Evolutionary conservation across 2,888 invertebrate genomes (phyloP).

Genomic region (Nymphalis urticae): DNA sequence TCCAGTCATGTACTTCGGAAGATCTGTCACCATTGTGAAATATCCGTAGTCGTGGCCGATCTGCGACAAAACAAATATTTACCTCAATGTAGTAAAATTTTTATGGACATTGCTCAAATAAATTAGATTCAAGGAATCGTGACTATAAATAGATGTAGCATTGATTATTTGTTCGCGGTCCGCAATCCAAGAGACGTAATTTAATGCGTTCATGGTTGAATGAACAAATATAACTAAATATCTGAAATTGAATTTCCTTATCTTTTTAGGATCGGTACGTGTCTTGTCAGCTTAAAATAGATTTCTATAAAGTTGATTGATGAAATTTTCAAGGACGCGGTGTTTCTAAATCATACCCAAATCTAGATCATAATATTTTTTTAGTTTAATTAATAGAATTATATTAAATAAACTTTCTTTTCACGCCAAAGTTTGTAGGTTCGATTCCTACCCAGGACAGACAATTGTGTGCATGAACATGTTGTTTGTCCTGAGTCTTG

Average conservation of each 20-base stretch:
- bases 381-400: too few species aligned
- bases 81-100: conserved; percentile 1
- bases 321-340: neutral
- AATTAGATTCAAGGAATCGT: conserved; percentile 27
- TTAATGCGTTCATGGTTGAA: conserved; percentile 34
- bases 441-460: too few species aligned
- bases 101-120: neutral
- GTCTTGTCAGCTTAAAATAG: conserved; percentile 5
- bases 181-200: conserved; percentile 21
- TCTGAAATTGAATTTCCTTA: conserved; percentile 22
- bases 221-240: conserved; percentile 20
- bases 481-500: too few species aligned
- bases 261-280: conserved; percentile 17
- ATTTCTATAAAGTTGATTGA: neutral
- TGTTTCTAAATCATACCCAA: neutral
- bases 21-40: conserved; percentile 86
- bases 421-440: too few species aligned
- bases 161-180: conserved; percentile 24
- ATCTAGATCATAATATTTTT: neutral
- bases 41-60: conserved; percentile 87
- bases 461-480: too few species aligned
- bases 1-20: conserved; percentile 86
- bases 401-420: too few species aligned
- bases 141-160: conserved; percentile 26
- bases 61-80: conserved; percentile 54